A percentile compares a stretch with the other conserved stretches of the same genome.
These are phyloP conservation scores for Pilophorus perplexus DNA, from an alignment of 2,888 invertebrate species.

Conservation along the genomic window DNA sequence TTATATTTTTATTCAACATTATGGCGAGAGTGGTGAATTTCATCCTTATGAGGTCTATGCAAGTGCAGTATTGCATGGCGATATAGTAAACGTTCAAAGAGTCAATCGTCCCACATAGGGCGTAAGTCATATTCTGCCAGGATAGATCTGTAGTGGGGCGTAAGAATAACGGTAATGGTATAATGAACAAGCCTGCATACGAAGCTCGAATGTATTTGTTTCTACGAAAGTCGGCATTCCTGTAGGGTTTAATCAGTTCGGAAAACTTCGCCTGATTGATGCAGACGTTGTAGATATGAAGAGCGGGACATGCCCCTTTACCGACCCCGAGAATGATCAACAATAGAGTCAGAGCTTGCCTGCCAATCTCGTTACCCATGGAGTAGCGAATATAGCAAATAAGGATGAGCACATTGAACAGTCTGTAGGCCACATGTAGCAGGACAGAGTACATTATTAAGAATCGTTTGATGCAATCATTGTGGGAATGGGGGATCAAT, in stretches of 20 bases:
- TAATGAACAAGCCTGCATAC: constrained; percentile 13
- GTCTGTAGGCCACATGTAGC: constrained; percentile 19
- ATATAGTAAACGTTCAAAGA: constrained; percentile 11
- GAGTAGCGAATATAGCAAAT: neutral
- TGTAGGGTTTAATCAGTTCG: neutral
- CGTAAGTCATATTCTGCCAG: constrained; percentile 12
- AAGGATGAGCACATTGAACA: constrained; percentile 12
- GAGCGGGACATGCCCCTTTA: constrained; percentile 28
- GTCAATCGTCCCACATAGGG: constrained; percentile 17
- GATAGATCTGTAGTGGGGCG: constrained; percentile 1
- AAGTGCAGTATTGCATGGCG: constrained; percentile 25
- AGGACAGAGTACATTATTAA: constrained; percentile 7
- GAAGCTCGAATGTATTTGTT: constrained; percentile 15
- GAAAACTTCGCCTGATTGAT: neutral
- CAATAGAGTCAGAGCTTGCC: neutral
- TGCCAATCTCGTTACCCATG: too few species aligned
- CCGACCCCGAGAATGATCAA: constrained; percentile 12
- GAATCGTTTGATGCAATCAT: neutral
- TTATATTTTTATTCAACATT: neutral
- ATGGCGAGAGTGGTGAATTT: neutral
- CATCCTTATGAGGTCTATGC: constrained; percentile 7
- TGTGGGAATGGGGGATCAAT: constrained; percentile 3
- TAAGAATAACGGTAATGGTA: constrained; percentile 16
- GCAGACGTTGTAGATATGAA: constrained; percentile 20
- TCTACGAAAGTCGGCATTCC: neutral